A percentile compares a stretch with the other conserved stretches of the same genome.
phyloP scores from a whole-genome alignment of 1,140 invertebrate genomes.

The Palaemon carinicauda region DNA sequence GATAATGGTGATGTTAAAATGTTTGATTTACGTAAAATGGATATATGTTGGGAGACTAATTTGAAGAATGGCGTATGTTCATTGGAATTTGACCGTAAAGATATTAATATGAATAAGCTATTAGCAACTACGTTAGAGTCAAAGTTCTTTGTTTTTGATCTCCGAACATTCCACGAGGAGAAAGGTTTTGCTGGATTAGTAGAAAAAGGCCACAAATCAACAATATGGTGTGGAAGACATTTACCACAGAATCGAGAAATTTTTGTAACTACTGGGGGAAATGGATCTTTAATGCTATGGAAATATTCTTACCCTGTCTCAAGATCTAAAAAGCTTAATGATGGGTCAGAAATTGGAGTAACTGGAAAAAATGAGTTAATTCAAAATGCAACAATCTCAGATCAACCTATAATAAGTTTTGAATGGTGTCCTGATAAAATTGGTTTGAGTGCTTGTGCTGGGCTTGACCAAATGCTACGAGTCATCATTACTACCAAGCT shows the following conservation, averaged over 20 bases:
- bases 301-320: slow-evolving; percentile 91
- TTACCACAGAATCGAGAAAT: slow-evolving; percentile 93
- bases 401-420: slow-evolving; percentile 88
- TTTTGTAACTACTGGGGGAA: slow-evolving; percentile 90
- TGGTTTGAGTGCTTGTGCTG: slow-evolving; percentile 85
- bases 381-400: slow-evolving; percentile 81
- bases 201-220: slow-evolving; percentile 85
- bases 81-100: slow-evolving; percentile 91
- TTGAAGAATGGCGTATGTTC: slow-evolving; percentile 92
- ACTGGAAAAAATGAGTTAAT: slow-evolving; percentile 78
- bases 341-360: slow-evolving; percentile 78
- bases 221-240: slow-evolving; percentile 86
- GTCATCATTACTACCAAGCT: slow-evolving; percentile 90
- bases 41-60: slow-evolving; percentile 88
- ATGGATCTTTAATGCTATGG: slow-evolving; percentile 88
- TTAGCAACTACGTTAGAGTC: slow-evolving; percentile 92
- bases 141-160: slow-evolving; percentile 89
- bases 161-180: slow-evolving; percentile 84
- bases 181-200: slow-evolving; percentile 83
- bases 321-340: slow-evolving; percentile 73
- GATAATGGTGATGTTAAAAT: slow-evolving; percentile 97
- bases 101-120: slow-evolving; percentile 95
- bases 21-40: slow-evolving; percentile 89
- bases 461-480: slow-evolving; percentile 92
- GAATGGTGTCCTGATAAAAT: slow-evolving; percentile 92